Percentiles rank a stretch among this genome's conserved stretches.
Evolutionary conservation across 2,113 vertebrate species (phyloP).

Genomic region (Marcusenius ussheri): DNA sequence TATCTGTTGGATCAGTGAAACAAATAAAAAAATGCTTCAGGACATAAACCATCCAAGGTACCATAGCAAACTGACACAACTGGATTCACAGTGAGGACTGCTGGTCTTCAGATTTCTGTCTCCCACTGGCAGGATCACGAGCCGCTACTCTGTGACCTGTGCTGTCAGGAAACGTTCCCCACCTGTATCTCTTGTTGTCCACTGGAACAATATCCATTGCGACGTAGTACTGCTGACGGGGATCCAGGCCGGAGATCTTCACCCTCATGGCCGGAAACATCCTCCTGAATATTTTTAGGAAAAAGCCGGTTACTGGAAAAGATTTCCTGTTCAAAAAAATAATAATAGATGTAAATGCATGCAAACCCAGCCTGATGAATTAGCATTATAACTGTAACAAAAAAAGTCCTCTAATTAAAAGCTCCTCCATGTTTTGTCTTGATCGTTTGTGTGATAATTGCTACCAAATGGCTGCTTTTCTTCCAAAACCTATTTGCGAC

Average conservation of each 20-base stretch:
- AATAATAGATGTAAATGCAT: not conserved
- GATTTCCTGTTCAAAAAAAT: not conserved
- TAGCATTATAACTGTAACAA: not conserved
- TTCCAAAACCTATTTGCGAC: not conserved
- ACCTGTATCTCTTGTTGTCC: conserved; percentile 99
- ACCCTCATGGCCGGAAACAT: conserved; percentile 99
- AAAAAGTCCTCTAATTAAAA: not conserved
- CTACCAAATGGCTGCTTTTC: not conserved
- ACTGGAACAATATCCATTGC: conserved; percentile 98
- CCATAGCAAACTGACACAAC: not conserved
- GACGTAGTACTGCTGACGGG: conserved; percentile 97
- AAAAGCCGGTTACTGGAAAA: not conserved
- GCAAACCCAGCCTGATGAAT: not conserved
- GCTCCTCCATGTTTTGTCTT: not conserved
- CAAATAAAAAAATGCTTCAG: not conserved
- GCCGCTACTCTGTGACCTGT: not conserved
- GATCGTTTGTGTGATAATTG: not conserved
- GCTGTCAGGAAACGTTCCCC: not conserved
- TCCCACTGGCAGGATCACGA: not conserved
- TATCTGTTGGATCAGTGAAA: not conserved
- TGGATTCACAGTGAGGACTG: not conserved
- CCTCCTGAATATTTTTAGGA: conserved; percentile 62
- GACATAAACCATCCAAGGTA: not conserved
- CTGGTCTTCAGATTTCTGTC: not conserved
- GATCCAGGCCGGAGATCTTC: conserved; percentile 90